Conservation (phyloP, 2,113 vertebrate species). For the Tachycineta bicolor region DNA sequence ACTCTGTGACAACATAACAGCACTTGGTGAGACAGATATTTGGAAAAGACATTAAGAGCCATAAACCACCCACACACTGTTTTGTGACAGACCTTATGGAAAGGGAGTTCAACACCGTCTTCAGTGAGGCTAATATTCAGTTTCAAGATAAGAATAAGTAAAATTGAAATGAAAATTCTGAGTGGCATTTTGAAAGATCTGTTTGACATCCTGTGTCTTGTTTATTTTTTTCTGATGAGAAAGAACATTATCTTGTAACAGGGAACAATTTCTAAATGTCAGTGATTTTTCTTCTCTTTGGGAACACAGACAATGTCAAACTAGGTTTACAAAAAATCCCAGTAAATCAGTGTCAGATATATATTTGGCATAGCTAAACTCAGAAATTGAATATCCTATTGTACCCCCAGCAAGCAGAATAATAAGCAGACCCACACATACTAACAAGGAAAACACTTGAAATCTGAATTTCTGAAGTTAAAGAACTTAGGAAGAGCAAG, state of each 20-base stretch:
- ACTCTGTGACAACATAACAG: background rate
- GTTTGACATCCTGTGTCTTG: constrained; percentile 47
- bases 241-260: constrained; percentile 29
- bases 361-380: background rate
- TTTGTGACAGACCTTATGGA: background rate
- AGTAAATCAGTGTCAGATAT: background rate
- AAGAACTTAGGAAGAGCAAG: background rate
- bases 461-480: background rate
- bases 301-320: constrained; percentile 15
- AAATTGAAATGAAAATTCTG: constrained; percentile 51
- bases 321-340: background rate
- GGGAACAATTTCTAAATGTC: constrained; percentile 57
- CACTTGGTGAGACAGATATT: background rate
- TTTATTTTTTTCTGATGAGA: constrained; percentile 59
- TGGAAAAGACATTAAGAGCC: background rate
- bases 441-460: background rate
- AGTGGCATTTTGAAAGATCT: constrained; percentile 50
- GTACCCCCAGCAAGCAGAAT: background rate
- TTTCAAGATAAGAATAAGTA: constrained; percentile 31
- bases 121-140: background rate
- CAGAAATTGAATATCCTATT: background rate
- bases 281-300: constrained; percentile 29
- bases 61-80: background rate
- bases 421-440: background rate
- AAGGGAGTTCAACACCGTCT: background rate